Evolutionary conservation across 2,797 vertebrate genomes (phyloP).

Genomic region (Silurus aristotelis): DNA sequence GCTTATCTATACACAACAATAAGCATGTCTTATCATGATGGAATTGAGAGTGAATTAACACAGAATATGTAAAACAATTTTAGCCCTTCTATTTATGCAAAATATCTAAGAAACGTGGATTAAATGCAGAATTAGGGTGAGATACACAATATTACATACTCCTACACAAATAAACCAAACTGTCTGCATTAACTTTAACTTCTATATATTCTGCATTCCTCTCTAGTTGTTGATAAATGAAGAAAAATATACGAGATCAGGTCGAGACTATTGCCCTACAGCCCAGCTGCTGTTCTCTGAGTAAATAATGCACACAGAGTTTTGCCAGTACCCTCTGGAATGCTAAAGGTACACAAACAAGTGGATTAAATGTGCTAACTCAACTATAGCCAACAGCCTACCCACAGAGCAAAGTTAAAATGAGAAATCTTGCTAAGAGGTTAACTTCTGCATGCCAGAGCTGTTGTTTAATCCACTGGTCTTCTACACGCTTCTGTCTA

Average conservation of each 20-base stretch:
- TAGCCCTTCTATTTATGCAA: background rate
- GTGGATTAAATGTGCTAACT: background rate
- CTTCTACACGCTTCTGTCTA: background rate
- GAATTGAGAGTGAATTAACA: background rate
- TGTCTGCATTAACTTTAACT: background rate
- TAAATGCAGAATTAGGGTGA: background rate
- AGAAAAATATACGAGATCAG: slow-evolving; percentile 9
- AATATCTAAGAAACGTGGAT: background rate
- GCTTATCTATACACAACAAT: slow-evolving; percentile 1
- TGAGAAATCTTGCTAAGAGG: background rate
- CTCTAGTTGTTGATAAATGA: background rate
- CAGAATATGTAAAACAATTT: background rate
- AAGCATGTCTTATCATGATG: background rate
- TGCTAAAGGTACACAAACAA: slow-evolving; percentile 13
- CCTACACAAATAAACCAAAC: background rate
- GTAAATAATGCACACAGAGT: slow-evolving; percentile 10
- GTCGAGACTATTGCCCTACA: background rate
- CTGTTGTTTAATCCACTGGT: background rate
- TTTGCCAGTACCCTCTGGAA: slow-evolving; percentile 22
- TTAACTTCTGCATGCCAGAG: slow-evolving; percentile 4
- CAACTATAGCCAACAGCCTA: background rate
- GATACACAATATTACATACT: background rate
- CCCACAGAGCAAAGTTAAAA: slow-evolving; percentile 2
- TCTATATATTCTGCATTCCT: background rate
- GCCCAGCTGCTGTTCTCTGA: slow-evolving; percentile 11